Base-by-base conservation (phyloP, 2,888 invertebrate species). In the Linnaemya vulpina region DNA sequence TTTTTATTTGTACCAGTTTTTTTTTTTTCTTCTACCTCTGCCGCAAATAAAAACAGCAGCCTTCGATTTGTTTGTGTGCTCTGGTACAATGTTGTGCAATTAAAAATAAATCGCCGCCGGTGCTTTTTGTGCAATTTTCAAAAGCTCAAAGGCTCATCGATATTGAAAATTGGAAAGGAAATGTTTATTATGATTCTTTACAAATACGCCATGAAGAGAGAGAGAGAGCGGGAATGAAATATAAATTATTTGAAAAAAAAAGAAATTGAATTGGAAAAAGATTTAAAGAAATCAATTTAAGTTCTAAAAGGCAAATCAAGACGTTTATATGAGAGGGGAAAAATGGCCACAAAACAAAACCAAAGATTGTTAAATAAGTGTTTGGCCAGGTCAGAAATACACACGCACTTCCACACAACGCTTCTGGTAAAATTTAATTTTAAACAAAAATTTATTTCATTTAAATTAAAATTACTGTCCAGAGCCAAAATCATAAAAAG, bases 91-190 rank as follows among this genome's bases (percentile, higher is more conserved):
- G 71, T 81, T 70, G 78, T 70, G 81, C 84, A 84, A 84, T 84
- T 84, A 84, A 84, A 84, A 84, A 81, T 84, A 84, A 84, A 84
- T 84, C 84, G 84, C 84, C 84, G 78, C 38, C 81, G 84, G 84
- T 78, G 84, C 62, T 74, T 84, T 84, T 74, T 81, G 70, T 84
- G 84, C 81, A 77, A 81, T 81, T 81, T 84, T 74, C 74, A 74
- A 84, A 81, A 78, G 80, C 81, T 85, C 84, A 81, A 85, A 85
- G 84, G 84, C 84, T 76, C 77, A 78, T 75, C 78, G 77, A 71
- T 82, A 85, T 85, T 85, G 82, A 70, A 78, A 78, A 81, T 78
- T 74, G 81, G 11, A 40, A 75, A 81, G 55, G n/a, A 76, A 75
- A 74, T 60, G 65, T 20, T 40, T 78, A 25, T 70, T 74, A 78